These are phyloP conservation scores for Labeo rohita DNA, from an alignment of 2,113 vertebrate genomes.

Conservation along the genomic window DNA sequence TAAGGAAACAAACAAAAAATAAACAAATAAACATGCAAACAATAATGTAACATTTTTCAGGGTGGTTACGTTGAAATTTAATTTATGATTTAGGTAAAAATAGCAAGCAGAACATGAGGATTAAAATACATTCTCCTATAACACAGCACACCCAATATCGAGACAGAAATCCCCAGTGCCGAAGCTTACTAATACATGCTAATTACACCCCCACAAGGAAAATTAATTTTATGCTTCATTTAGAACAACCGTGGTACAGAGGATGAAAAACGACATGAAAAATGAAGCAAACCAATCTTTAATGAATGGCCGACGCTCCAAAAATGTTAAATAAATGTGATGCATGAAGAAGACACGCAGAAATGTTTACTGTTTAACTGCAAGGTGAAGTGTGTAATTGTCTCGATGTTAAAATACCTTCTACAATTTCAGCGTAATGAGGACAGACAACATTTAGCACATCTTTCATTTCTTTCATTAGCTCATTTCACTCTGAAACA, in stretches of 20 bases:
- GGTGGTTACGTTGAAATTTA: too few relatives aligned
- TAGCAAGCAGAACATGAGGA: neutral
- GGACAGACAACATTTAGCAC: neutral
- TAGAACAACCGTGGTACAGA: neutral
- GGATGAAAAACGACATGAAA: neutral
- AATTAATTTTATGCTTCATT: conserved; percentile 28
- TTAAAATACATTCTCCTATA: neutral
- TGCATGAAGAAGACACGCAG: neutral
- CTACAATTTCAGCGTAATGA: neutral
- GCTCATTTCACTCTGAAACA: neutral
- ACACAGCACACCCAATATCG: neutral
- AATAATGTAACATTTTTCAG: too few relatives aligned
- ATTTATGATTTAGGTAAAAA: neutral
- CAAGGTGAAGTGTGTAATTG: neutral
- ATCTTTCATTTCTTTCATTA: neutral
- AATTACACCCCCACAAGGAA: conserved; percentile 34
- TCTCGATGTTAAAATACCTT: neutral
- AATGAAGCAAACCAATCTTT: neutral
- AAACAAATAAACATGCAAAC: too few relatives aligned
- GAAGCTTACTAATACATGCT: conserved; percentile 10
- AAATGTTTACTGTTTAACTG: neutral
- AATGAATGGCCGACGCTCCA: neutral
- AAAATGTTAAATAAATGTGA: neutral
- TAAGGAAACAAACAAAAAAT: too few relatives aligned
- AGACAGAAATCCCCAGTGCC: neutral